These are phyloP conservation scores for Oopsacas minuta DNA, from an alignment of 37 sponge, comb jelly and placozoan genomes.

Conservation along the genomic window DNA sequence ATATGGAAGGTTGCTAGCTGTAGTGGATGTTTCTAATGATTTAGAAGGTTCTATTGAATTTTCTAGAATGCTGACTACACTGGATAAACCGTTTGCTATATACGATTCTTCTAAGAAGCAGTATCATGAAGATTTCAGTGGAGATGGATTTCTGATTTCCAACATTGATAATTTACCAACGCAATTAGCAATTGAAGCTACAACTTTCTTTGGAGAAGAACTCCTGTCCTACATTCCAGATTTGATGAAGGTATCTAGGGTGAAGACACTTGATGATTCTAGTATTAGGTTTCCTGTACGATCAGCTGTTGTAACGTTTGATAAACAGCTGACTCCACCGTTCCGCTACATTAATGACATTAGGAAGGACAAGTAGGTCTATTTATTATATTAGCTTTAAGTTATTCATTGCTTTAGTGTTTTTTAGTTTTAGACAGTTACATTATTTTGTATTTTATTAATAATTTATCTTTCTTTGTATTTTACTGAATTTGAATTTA, in stretches of 20 bases:
- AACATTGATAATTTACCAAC: constrained; percentile 85
- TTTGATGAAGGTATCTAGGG: neutral
- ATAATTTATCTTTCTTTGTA: no score
- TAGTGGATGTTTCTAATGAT: neutral
- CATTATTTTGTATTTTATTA: no score
- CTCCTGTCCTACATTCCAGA: constrained; percentile 45
- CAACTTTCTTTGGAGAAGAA: constrained; percentile 65
- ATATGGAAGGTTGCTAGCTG: neutral
- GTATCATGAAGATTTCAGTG: neutral
- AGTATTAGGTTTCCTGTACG: neutral
- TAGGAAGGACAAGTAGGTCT: neutral
- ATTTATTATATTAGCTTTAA: no score
- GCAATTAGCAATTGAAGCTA: constrained; percentile 83
- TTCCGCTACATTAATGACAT: neutral
- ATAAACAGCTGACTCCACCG: neutral
- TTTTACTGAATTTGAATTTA: no score
- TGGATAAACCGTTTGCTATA: constrained; percentile 62
- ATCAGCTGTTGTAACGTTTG: neutral
- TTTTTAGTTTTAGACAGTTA: no score
- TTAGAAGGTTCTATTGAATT: constrained; percentile 82
- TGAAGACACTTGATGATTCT: neutral
- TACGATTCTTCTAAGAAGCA: constrained; percentile 58
- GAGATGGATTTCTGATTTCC: constrained; percentile 54
- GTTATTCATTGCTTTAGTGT: no score
- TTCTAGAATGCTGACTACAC: constrained; percentile 38